Evolutionary conservation across 2,113 vertebrate genomes (phyloP), one percentile per base, ranked within the genome.

Genomic region (Stigmatopora nigra): DNA sequence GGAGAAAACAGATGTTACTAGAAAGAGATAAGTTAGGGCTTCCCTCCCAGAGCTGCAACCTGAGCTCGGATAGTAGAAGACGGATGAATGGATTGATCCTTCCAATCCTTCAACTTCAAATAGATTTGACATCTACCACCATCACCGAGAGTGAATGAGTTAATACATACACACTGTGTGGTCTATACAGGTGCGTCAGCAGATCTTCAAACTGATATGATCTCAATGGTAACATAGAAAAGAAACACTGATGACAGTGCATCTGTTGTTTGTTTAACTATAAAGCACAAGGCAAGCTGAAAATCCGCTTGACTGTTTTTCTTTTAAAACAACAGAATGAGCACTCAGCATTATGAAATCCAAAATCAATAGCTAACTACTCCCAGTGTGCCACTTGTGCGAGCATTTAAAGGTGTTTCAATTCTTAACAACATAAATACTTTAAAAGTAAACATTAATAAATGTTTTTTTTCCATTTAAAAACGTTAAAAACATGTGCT

Each of bases 401-500:
- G 36, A 61, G 22, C 22, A 25, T 41, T 41, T 7, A 41, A 1
- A 41, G 9, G 9, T 38, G 19, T 59, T 20, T 53, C 15, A 16
- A 48, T 53, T 25, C 5, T 61, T 62, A 31, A 56, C 74, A 49
- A 76, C 56, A 71, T 47, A 56, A 70, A 47, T 5, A 9, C 44
- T 55, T 59, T 65, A 2, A 31, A 31, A 57, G 14, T 60, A 20
- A 36, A 31, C 25, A 25, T 38, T 58, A 60, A 17, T 16, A 2
- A 5, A 56, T 56, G 14, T 56, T 31, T 14, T 56, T 31, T 14
- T 16, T 13, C 13, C 53, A 3, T 56, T 56, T 56, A 6, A 56
- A 56, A 56, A 56, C 22, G 7, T 53, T 56, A 22, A 31, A 31
- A 31, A 56, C 22, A 31, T 16, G 5, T 22, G 22, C 60, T 73